Base-by-base conservation (phyloP, 2,797 vertebrate species). In the Pristis pectinata region DNA sequence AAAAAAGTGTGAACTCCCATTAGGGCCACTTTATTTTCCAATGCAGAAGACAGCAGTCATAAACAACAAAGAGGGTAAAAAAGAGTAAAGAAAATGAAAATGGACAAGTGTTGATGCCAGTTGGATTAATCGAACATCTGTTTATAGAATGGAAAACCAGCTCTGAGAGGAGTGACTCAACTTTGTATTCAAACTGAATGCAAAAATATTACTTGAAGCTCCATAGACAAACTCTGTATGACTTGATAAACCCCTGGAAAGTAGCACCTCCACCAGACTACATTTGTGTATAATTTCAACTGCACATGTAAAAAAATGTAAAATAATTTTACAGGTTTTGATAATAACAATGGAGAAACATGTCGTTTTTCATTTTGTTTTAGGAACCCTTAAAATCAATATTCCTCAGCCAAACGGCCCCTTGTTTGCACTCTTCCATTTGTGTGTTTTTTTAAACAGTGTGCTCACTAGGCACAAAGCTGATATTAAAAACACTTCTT, bases 401-500 rank as follows among this genome's bases (percentile, higher is more conserved):
- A 87, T 91, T 64, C 87, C 41, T 91, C 59, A 91, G 87, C 59
- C 87, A 91, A 91, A 41, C 67, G 87, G 59, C 34, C 87, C 91
- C 19, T 91, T 37, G 61, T 91, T 91, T 91, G 59, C 61, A 64
- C 61, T 91, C 87, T 37, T 64, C 6, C 17, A 41, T 94, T 49
- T 53, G 91, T 93, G 41, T 72, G 44, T 93, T 74, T 72, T 94
- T 92, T 37, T 34, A 94, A 94, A n/a, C 92, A 94, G 70, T 94
- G 15, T 76, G 67, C 24, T 94, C 37, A 76, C 59, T 19, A 76
- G 92, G 44, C 64, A 76, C 70, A 94, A 7, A 74, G 92, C 61
- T 22, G 92, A 94, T 92, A 94, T 56, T 74, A 67, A 94, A 94
- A 76, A 94, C 70, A 94, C 92, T 74, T 34, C 74, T 93, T 53